phyloP scores from a whole-genome alignment of 2,888 invertebrate genomes.

The Ophion slaviceki region DNA sequence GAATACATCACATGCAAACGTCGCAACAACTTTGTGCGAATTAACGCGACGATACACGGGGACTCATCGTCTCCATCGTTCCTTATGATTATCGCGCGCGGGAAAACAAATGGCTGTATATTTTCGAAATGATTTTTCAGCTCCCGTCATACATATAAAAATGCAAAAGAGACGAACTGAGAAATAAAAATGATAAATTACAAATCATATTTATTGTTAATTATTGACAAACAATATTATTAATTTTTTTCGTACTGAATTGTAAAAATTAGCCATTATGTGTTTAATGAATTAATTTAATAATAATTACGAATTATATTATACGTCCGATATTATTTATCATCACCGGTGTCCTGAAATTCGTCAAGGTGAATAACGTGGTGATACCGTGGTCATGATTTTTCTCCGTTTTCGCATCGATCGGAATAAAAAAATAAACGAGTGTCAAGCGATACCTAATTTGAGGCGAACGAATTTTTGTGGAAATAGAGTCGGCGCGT shows the following conservation, averaged over 20 bases:
- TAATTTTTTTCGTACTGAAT: neutral
- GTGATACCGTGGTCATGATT: neutral
- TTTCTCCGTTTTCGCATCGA: neutral
- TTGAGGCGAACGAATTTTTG: conserved; percentile 42
- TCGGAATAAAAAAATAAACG: neutral
- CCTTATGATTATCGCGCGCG: no score
- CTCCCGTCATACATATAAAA: no score
- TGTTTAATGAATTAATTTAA: no score
- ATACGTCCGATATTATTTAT: conserved; percentile 36
- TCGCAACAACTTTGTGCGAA: no score
- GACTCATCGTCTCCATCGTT: no score
- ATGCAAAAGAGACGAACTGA: no score
- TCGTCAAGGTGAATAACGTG: neutral
- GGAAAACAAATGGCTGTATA: no score
- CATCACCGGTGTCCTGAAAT: neutral
- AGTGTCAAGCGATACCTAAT: conserved; percentile 45
- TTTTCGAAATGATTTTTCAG: no score
- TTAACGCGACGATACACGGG: no score
- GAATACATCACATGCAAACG: no score
- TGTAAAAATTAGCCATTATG: neutral
- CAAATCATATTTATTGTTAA: neutral
- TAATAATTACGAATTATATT: no score
- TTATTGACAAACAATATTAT: neutral
- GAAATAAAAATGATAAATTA: no score
- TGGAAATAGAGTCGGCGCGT: conserved; percentile 57